Percentiles rank a stretch among this genome's conserved stretches.
phyloP scores from a whole-genome alignment of 2,113 vertebrate genomes.

The Butastur rufipennis region DNA sequence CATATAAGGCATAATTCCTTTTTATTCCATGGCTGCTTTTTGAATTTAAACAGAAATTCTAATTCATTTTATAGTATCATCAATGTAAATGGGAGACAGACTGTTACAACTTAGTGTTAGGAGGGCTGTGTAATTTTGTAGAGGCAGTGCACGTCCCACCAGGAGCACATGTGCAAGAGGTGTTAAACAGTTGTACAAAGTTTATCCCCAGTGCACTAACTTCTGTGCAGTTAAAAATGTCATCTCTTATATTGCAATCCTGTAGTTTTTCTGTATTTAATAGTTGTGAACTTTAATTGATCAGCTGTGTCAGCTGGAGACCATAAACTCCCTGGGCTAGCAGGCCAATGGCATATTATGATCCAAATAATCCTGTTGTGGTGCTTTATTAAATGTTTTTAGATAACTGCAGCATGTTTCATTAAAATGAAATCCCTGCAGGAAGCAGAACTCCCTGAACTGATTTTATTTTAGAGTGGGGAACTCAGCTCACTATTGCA shows the following conservation, averaged over 20 bases:
- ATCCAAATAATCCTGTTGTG: conserved; percentile 15
- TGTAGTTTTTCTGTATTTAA: background rate
- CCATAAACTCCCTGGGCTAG: background rate
- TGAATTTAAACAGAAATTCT: background rate
- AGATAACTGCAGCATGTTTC: background rate
- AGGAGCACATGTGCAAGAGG: background rate
- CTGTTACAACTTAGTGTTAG: accelerated
- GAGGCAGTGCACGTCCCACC: accelerated
- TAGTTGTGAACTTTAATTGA: background rate
- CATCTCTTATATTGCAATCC: background rate
- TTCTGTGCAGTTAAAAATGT: background rate
- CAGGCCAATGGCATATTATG: background rate
- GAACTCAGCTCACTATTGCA: background rate
- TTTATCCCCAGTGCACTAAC: background rate
- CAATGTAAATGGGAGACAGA: background rate
- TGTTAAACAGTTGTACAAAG: background rate
- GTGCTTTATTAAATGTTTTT: conserved; percentile 19
- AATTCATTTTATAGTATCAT: background rate
- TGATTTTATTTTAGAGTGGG: background rate
- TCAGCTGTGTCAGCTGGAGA: background rate
- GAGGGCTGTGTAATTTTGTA: background rate
- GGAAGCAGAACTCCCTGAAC: background rate
- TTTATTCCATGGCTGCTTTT: background rate
- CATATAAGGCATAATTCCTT: background rate
- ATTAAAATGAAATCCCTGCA: conserved; percentile 6